Base-by-base conservation (phyloP, 2,797 vertebrate genomes). In the Crossoptilon crossoptilon region DNA sequence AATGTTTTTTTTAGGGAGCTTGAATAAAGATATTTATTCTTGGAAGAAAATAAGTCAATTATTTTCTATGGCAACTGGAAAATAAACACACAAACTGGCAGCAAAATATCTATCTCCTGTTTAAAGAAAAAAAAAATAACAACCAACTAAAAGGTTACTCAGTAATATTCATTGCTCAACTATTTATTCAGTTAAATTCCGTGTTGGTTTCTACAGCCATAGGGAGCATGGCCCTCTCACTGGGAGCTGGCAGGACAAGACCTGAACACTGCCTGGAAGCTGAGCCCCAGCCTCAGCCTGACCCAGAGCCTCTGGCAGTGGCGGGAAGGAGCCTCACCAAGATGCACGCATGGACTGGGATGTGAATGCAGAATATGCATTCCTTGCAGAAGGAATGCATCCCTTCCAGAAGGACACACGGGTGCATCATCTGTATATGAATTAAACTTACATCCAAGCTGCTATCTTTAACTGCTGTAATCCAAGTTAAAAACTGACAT, bases 21-120 rank as follows among this genome's bases (percentile, higher is more conserved):
- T 95, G 94, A 93, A 96, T 96, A 96, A 97, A 97, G 92, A 95
- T 96, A 96, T 97, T 98, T 98, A 97, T 97, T 97, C 97, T 94
- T 96, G 96, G 96, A 96, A 97, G 95, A 96, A 96, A 97, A 96
- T 95, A 97, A 94, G 91, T 97, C 96, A 97, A 96, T 97, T 97
- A 98, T 97, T 98, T 97, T 91, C 97, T 97, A 97, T 97, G 97
- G 97, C 94, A 97, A 98, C 97, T 96, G 96, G 90, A 97, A 98
- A 98, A 98, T 96, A 98, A 97, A 97, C 95, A 97, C 69, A 82
- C 83, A 95, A 96, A 97, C 94, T 95, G 94, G 94, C 94, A 96
- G 93, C 39, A 94, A 96, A 96, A 93, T 69, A 88, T 91, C 86
- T 94, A 94, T 92, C 55, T 79, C 74, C 66, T 87, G 49, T 85